Base-by-base conservation (phyloP, 2,888 invertebrate species). In the Hirudinaria manillensis region DNA sequence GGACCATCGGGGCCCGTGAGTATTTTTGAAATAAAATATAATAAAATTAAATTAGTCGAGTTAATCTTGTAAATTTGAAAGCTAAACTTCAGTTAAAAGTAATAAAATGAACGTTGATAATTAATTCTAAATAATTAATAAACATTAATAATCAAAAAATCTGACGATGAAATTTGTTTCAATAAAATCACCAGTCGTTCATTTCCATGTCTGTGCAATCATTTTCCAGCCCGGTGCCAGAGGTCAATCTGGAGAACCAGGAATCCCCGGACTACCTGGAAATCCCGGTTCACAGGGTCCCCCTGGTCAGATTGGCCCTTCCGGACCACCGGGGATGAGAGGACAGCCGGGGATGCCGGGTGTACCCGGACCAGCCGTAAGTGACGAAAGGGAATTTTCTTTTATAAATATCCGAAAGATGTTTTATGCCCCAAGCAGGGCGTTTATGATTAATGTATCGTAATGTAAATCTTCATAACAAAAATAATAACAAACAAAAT, bases 251-350 rank as follows among this genome's bases (percentile, higher is more conserved):
- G 84, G 84, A 13, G 77, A 79, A 34, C 76, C 81, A 1, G 84
- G 84, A 6, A 75, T 79, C 7, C 81, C 81, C 29, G 84, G 84
- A 45, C 87, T 88, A 76, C 86, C 89, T 1, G 90, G 90, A 78
- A 85, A 88, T 78, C 88, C 88, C 6, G 90, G 90, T 29, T 82
- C 87, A 53, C 87, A 88, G 70, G 90, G 90, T 77, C 84, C 86
- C 19, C 86, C 88, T 2, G 90, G 88, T n/a, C 80, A 82, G 32
- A 81, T 83, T 4, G 86, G 86, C 53, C 75, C 81, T 51, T 79
- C 81, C 76, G 84, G 84, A 32, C 56, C 72, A 13, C 66, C 73
- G 19, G 80, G 80, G 24, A 77, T 76, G n/a, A 61, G 78, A 16
- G 80, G 80, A n/a, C 80, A 79, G 65, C 78, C 80, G 13, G 82